Evolutionary conservation across 2,888 invertebrate genomes (phyloP), one percentile per base, ranked within the genome.

Genomic region (Plemyria rubiginata): DNA sequence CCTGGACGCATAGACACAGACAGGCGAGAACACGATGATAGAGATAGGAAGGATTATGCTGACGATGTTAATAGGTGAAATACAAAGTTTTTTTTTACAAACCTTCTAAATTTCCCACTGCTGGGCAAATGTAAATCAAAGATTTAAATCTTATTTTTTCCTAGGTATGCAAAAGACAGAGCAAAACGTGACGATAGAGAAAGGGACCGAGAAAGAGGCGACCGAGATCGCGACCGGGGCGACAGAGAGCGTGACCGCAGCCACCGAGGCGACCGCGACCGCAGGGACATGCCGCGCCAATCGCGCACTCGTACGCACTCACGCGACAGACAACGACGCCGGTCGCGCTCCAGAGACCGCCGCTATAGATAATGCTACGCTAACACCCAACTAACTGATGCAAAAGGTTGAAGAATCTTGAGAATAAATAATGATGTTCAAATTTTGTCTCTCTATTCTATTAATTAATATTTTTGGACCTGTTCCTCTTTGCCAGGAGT

Each of bases 141-240:
- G 6, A 22, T 54, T 22, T 3, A 43, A 4, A 41, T 43, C 9
- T 50, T 41, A 32, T 54, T 65, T 53, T 63, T 71, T 72, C 71
- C 67, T 81, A 94, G 94, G 73, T 92, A 93, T 68, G 70, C 85
- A 68, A 91, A 89, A 81, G 91, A 93, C 61, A 87, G 84, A 77
- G 72, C 82, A 32, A 87, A 88, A 62, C 86, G 91, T 6, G 93
- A 92, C 52, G 89, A 90, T 46, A 87, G 81, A 69, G 82, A 74
- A 9, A 76, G 81, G 38, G 85, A 85, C 9, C 76, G 86, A 15
- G 87, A 87, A 15, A 75, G 85, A 22, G 84, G 83, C 2, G 84
- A 85, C 9, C 48, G 48, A 0, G 54, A 55, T n/a, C 76, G 86
- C 9, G 85, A 84, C 8, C 68, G 80, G 53, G 74, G 77, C 50